Evolutionary conservation across 2,888 invertebrate species (phyloP).

Genomic region (Cheilosia vernalis): DNA sequence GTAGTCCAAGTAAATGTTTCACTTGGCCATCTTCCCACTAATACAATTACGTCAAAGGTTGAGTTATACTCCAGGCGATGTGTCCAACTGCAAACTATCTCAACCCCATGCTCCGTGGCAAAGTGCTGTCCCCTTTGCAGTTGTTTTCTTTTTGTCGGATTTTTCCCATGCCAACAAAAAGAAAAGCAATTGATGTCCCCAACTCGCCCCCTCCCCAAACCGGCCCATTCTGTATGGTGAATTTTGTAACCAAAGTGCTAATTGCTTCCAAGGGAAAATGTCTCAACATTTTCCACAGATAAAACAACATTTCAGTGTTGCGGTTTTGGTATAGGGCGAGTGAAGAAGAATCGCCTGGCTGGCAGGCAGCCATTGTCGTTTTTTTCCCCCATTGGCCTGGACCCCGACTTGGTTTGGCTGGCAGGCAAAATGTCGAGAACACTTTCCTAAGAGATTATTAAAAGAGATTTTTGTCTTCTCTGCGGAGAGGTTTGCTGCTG

Average conservation of each 20-base stretch:
- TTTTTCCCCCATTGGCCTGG: constrained; percentile 23
- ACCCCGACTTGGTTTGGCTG: constrained; percentile 49
- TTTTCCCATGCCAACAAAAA: constrained; percentile 31
- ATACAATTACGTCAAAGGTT: constrained; percentile 75
- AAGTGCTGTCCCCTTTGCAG: constrained; percentile 58
- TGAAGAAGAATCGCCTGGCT: constrained; percentile 28
- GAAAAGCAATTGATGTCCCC: background rate
- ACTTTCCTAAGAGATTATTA: constrained; percentile 74
- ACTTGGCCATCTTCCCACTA: constrained; percentile 75
- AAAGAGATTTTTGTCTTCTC: constrained; percentile 74
- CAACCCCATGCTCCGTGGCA: constrained; percentile 59
- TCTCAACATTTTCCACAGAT: constrained; percentile 75
- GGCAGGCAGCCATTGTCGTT: constrained; percentile 68
- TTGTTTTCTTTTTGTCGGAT: constrained; percentile 14
- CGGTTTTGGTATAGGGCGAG: constrained; percentile 42
- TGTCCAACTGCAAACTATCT: constrained; percentile 53
- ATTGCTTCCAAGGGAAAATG: constrained; percentile 77
- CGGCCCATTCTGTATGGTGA: constrained; percentile 58
- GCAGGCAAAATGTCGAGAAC: constrained; percentile 73
- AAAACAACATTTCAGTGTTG: constrained; percentile 74
- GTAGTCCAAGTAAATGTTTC: constrained; percentile 70
- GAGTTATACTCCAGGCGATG: constrained; percentile 66
- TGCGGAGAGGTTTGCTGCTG: constrained; percentile 44
- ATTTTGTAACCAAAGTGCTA: constrained; percentile 77
- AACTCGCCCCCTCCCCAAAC: background rate